phyloP scores from a whole-genome alignment of 2,888 invertebrate genomes.

The Smittia aterrima region DNA sequence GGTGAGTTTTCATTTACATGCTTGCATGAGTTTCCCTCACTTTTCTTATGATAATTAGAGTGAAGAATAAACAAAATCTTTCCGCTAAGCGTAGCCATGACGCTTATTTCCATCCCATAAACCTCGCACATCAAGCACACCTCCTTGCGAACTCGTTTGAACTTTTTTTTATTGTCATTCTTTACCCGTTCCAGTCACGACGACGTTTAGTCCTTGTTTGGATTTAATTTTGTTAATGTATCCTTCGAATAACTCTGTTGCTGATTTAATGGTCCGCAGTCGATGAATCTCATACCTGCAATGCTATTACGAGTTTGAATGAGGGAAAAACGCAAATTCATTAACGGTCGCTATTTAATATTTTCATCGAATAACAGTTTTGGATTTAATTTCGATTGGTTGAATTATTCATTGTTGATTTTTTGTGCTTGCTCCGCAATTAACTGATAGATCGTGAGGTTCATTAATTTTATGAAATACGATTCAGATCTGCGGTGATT shows the following conservation, averaged over 20 bases:
- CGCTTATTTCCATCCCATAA: slow-evolving; percentile 13
- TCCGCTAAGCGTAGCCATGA: neutral
- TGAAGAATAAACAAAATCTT: neutral
- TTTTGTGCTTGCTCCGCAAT: too few species aligned
- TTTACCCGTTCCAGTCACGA: neutral
- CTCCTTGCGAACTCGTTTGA: neutral
- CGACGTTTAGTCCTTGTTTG: neutral
- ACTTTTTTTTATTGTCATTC: slow-evolving; percentile 13
- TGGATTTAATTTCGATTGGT: too few species aligned
- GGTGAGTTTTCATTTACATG: neutral
- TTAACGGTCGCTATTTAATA: neutral
- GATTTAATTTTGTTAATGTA: slow-evolving; percentile 33
- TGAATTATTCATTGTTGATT: too few species aligned
- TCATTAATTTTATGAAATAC: too few species aligned
- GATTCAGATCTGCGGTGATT: too few species aligned
- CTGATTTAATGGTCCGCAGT: neutral
- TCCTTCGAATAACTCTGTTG: slow-evolving; percentile 3
- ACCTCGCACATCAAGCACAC: neutral
- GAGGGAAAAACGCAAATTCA: neutral
- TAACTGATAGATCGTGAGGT: too few species aligned
- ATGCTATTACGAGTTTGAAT: neutral
- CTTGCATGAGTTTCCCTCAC: neutral
- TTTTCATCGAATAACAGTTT: neutral
- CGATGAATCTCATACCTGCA: neutral
- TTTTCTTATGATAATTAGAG: slow-evolving; percentile 28